A percentile compares a stretch with the other conserved stretches of the same genome.
Conservation (phyloP, 1,140 invertebrate genomes). For the Medauroidea extradentata region DNA sequence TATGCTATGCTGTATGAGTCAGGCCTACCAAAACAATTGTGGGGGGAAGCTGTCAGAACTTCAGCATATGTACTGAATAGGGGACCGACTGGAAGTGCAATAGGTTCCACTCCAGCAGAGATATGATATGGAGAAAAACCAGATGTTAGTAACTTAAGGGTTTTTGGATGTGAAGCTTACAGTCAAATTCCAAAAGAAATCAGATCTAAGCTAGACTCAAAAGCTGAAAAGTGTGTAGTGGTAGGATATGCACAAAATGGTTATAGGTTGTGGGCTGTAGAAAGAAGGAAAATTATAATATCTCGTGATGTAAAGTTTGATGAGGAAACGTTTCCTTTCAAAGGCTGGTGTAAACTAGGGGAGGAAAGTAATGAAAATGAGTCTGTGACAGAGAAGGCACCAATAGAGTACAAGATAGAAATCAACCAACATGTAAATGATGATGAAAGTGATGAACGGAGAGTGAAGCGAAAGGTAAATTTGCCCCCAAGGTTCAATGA, state of each 20-base stretch:
- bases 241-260: conserved; percentile 16
- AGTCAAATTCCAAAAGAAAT: conserved; percentile 17
- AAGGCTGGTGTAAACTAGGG: neutral
- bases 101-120: neutral
- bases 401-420: too few species aligned
- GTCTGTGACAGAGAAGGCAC: too few species aligned
- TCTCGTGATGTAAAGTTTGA: conserved; percentile 10
- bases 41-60: neutral
- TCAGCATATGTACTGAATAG: neutral
- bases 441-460: too few species aligned
- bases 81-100: neutral
- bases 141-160: conserved; percentile 16
- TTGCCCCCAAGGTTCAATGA: too few species aligned
- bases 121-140: conserved; percentile 11
- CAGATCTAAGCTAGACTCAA: conserved; percentile 11
- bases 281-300: neutral
- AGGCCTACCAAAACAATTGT: neutral
- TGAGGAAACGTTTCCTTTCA: conserved; percentile 5
- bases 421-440: too few species aligned
- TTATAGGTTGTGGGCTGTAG: conserved; percentile 10
- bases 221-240: conserved; percentile 9
- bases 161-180: conserved; percentile 19
- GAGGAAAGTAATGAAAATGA: too few species aligned
- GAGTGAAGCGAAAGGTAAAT: too few species aligned
- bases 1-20: neutral